phyloP scores from a whole-genome alignment of 1,140 invertebrate genomes.

The Kradibia gibbosae region DNA sequence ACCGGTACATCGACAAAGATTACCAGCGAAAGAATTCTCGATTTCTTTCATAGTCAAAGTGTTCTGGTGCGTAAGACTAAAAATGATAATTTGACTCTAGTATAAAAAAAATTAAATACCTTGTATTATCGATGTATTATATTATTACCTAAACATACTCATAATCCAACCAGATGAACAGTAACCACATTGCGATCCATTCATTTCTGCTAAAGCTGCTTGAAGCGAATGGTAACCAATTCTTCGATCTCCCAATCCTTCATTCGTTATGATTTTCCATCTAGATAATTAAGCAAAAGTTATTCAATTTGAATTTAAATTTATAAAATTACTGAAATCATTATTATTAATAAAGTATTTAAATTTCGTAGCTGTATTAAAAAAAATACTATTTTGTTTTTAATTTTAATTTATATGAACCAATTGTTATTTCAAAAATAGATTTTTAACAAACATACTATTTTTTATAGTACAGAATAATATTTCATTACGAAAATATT shows the following conservation, averaged over 20 bases:
- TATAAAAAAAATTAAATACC: background rate
- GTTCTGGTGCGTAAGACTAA: constrained; percentile 61
- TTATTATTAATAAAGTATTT: no score
- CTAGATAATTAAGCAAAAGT: constrained; percentile 60
- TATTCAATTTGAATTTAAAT: no score
- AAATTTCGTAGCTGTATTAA: no score
- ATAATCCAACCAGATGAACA: constrained; percentile 90
- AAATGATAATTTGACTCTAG: background rate
- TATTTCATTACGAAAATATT: no score
- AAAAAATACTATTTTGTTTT: no score
- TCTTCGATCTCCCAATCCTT: constrained; percentile 81
- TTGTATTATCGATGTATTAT: background rate
- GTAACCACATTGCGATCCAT: constrained; percentile 87
- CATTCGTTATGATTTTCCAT: constrained; percentile 85
- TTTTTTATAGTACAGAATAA: no score
- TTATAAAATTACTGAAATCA: no score
- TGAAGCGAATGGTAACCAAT: constrained; percentile 83
- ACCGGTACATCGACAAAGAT: constrained; percentile 90
- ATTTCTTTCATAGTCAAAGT: constrained; percentile 79
- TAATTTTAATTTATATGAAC: no score
- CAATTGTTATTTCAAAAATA: no score
- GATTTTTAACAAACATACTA: no score
- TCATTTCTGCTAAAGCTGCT: constrained; percentile 78
- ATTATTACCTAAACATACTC: constrained; percentile 82
- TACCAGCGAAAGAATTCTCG: constrained; percentile 85